phyloP scores from a whole-genome alignment of 2,797 vertebrate species.

The Crocidura indochinensis region DNA sequence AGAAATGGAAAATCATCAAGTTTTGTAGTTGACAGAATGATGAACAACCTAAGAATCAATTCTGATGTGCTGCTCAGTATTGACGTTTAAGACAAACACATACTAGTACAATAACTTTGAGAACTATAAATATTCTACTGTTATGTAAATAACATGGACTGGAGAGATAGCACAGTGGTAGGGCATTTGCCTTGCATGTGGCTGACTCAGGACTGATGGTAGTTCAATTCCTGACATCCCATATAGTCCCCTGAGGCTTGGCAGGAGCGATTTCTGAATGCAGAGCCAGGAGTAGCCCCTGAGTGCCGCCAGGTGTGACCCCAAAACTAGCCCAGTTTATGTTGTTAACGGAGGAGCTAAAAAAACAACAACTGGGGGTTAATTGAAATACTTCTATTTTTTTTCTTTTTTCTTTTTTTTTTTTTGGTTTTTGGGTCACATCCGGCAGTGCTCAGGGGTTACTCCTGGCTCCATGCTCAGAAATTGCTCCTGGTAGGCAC shows the following conservation, averaged over 20 bases:
- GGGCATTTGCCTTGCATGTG: too few relatives aligned
- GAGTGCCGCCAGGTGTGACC: too few relatives aligned
- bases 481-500: too few relatives aligned
- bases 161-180: neutral
- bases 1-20: slow-evolving; percentile 49
- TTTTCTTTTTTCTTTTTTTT: too few relatives aligned
- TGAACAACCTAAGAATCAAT: slow-evolving; percentile 48
- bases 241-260: too few relatives aligned
- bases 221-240: too few relatives aligned
- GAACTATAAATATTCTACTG: slow-evolving; percentile 50
- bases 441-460: too few relatives aligned
- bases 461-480: too few relatives aligned
- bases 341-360: slow-evolving; percentile 37
- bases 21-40: slow-evolving; percentile 59
- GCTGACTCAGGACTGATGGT: too few relatives aligned
- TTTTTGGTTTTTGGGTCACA: too few relatives aligned
- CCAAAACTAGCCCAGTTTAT: slow-evolving; percentile 9
- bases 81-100: neutral
- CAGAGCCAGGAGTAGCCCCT: too few relatives aligned
- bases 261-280: too few relatives aligned
- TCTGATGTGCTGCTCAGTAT: slow-evolving; percentile 48
- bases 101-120: slow-evolving; percentile 46
- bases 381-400: slow-evolving; percentile 50
- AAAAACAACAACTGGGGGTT: neutral
- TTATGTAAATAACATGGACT: slow-evolving; percentile 22